phyloP scores from a whole-genome alignment of 2,888 invertebrate genomes.

The Hemistola chrysoprasaria region DNA sequence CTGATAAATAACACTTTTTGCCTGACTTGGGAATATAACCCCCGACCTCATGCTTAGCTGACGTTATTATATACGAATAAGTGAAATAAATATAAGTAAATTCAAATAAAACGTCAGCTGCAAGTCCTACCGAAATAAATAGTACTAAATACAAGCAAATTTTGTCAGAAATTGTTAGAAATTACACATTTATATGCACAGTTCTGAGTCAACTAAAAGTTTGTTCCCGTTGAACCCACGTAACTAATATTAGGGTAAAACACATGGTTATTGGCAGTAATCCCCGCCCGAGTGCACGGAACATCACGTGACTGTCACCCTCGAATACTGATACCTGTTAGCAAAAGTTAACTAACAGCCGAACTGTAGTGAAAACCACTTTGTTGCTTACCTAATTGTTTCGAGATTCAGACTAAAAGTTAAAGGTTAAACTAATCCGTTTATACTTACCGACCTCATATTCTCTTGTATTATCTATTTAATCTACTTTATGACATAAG shows the following conservation, averaged over 20 bases:
- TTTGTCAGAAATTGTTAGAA: no score
- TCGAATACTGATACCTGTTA: conserved; percentile 29
- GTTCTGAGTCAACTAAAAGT: conserved; percentile 1
- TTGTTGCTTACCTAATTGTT: conserved; percentile 20
- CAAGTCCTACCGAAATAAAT: not conserved
- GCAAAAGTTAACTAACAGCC: conserved; percentile 20
- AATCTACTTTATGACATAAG: conserved; percentile 16
- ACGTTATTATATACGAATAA: no score
- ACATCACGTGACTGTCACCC: conserved; percentile 62
- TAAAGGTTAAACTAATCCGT: conserved; percentile 22
- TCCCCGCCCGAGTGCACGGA: conserved; percentile 58
- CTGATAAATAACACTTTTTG: no score
- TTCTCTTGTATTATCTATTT: conserved; percentile 19
- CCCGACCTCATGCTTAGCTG: no score
- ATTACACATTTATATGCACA: not conserved
- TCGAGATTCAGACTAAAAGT: conserved; percentile 17
- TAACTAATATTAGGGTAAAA: conserved; percentile 55
- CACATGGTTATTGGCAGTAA: conserved; percentile 58
- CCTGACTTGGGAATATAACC: no score
- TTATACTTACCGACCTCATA: conserved; percentile 19
- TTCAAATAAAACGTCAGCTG: conserved; percentile 15
- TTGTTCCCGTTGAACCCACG: conserved; percentile 4
- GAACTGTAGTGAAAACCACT: conserved; percentile 32
- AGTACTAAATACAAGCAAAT: no score
- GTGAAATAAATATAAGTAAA: no score